A percentile compares a stretch with the other conserved stretches of the same genome.
phyloP scores from a whole-genome alignment of 2,113 vertebrate species.

The Salvelinus namaycush region DNA sequence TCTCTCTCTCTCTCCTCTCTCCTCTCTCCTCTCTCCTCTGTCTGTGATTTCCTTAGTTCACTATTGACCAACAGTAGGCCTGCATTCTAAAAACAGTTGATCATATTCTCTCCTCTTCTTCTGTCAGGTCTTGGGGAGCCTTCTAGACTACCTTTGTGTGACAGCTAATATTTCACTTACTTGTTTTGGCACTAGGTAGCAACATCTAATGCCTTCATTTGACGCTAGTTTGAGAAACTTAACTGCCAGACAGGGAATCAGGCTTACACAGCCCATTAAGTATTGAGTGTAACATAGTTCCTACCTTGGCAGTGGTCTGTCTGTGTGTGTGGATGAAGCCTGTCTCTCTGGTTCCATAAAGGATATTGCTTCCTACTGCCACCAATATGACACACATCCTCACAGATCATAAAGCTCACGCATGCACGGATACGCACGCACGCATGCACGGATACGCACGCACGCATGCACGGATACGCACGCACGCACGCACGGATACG shows the following conservation, averaged over 20 bases:
- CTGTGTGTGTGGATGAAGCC: constrained; percentile 12
- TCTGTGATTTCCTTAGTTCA: background rate
- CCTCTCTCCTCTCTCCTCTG: background rate
- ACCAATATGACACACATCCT: constrained; percentile 46
- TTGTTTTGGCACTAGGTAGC: constrained; percentile 57
- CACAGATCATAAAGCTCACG: constrained; percentile 49
- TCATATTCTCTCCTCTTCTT: background rate
- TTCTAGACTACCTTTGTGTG: background rate
- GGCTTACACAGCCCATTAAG: constrained; percentile 53
- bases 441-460: background rate
- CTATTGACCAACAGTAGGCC: background rate
- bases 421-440: constrained; percentile 20
- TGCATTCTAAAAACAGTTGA: background rate
- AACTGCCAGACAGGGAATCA: constrained; percentile 48
- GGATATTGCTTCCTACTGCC: constrained; percentile 51
- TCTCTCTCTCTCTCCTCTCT: background rate
- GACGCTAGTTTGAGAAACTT: constrained; percentile 44
- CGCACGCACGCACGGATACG: no score
- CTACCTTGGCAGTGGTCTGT: constrained; percentile 35
- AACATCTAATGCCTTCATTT: constrained; percentile 27
- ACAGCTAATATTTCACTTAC: constrained; percentile 46
- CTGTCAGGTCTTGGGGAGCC: background rate
- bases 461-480: background rate
- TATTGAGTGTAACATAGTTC: constrained; percentile 18
- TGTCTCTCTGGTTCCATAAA: constrained; percentile 40